Conservation (phyloP, 2,113 vertebrate genomes). For the Hylia prasina region DNA sequence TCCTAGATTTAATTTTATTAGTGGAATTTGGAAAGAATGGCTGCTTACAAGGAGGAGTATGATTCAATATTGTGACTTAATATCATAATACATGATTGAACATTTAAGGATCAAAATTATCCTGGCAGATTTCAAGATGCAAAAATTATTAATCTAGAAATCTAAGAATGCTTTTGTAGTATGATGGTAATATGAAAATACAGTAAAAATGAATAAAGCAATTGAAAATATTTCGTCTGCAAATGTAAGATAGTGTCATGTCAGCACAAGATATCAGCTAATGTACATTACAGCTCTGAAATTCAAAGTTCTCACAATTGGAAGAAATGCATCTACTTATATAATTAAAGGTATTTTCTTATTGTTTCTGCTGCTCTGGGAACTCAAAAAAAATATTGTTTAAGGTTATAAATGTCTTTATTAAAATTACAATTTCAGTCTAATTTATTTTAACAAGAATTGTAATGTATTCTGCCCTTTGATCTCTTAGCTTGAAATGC, state of each 20-base stretch:
- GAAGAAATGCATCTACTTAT: not conserved
- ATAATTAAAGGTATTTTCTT: slow-evolving; percentile 35
- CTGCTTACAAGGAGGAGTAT: not conserved
- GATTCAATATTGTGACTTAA: not conserved
- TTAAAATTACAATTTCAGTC: slow-evolving; percentile 70
- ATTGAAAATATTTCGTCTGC: not conserved
- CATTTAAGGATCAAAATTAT: not conserved
- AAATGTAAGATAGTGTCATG: not conserved
- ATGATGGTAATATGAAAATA: not conserved
- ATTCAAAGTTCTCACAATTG: not conserved
- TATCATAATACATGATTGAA: not conserved
- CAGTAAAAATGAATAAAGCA: not conserved
- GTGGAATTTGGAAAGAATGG: not conserved
- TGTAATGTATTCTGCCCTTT: slow-evolving; percentile 76
- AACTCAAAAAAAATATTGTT: slow-evolving; percentile 45
- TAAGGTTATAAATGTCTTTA: slow-evolving; percentile 70
- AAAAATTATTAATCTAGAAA: not conserved
- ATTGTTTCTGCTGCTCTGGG: slow-evolving; percentile 37
- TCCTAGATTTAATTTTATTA: not conserved
- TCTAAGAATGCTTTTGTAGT: not conserved
- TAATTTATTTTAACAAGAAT: slow-evolving; percentile 82
- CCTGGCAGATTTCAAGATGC: not conserved
- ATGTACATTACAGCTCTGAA: not conserved
- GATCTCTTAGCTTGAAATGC: slow-evolving; percentile 76
- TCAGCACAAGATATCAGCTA: not conserved